Percentiles rank a stretch among this genome's conserved stretches.
Conservation (phyloP, 2,888 invertebrate species). For the Papilio elwesi region DNA sequence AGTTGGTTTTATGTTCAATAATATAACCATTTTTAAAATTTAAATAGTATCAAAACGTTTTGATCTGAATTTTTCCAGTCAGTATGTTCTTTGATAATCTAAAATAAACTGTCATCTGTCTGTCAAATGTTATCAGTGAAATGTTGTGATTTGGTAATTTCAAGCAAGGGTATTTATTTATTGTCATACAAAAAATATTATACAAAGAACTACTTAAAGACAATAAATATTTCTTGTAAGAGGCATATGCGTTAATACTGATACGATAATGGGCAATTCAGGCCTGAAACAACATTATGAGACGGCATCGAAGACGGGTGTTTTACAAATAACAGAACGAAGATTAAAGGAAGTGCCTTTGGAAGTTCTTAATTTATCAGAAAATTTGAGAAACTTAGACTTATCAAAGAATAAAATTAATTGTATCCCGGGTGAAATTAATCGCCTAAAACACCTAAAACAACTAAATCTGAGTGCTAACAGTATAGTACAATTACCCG, state of each 20-base stretch:
- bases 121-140: slow-evolving; percentile 16
- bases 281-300: slow-evolving; percentile 95
- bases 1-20: too few relatives aligned
- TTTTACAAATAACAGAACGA: slow-evolving; percentile 93
- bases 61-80: too few relatives aligned
- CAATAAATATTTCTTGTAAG: neutral
- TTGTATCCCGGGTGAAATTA: slow-evolving; percentile 90
- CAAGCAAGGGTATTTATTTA: neutral
- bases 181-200: too few relatives aligned
- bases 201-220: neutral
- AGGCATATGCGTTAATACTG: neutral
- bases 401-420: slow-evolving; percentile 95
- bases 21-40: too few relatives aligned
- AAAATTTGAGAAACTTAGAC: slow-evolving; percentile 93
- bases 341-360: slow-evolving; percentile 91
- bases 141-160: slow-evolving; percentile 17
- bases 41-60: too few relatives aligned
- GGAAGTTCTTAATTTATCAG: slow-evolving; percentile 84
- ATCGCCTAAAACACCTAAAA: slow-evolving; percentile 88
- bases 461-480: slow-evolving; percentile 93
- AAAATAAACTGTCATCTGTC: neutral
- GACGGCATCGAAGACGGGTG: slow-evolving; percentile 97
- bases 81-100: too few relatives aligned
- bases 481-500: slow-evolving; percentile 88
- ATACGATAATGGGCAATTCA: slow-evolving; percentile 92